phyloP scores from a whole-genome alignment of 2,113 vertebrate species.

The Speoplatyrhinus poulsoni region DNA sequence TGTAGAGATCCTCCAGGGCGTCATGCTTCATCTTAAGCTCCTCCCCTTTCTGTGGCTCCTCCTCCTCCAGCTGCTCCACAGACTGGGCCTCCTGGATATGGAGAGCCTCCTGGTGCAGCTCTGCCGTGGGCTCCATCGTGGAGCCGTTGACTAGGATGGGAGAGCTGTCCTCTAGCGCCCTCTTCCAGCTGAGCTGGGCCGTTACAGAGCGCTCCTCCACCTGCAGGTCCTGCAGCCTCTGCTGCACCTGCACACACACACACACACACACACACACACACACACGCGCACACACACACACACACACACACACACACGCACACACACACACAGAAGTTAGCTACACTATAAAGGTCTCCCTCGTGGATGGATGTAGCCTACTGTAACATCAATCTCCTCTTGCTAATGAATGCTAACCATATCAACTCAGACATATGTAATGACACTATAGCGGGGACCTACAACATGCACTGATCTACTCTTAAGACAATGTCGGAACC shows the following conservation, averaged over 20 bases:
- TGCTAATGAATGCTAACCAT: too few species aligned
- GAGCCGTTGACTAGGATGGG: slow-evolving; percentile 86
- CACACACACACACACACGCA: too few species aligned
- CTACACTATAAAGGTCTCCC: too few species aligned
- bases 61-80: slow-evolving; percentile 54
- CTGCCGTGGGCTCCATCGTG: slow-evolving; percentile 42
- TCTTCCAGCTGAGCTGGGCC: slow-evolving; percentile 85
- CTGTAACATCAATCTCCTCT: too few species aligned
- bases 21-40: slow-evolving; percentile 53
- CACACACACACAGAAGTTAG: too few species aligned
- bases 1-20: slow-evolving; percentile 65
- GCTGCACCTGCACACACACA: slow-evolving; percentile 78
- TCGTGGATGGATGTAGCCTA: too few species aligned
- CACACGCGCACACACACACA: not conserved
- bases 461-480: too few species aligned
- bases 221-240: slow-evolving; percentile 86
- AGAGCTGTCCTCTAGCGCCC: slow-evolving; percentile 76
- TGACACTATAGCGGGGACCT: too few species aligned
- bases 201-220: slow-evolving; percentile 81
- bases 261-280: not conserved
- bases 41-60: slow-evolving; percentile 45
- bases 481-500: too few species aligned
- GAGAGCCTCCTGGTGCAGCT: slow-evolving; percentile 47
- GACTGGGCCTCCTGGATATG: slow-evolving; percentile 55
- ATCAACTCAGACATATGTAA: too few species aligned